Evolutionary conservation across 1,140 invertebrate genomes (phyloP), one percentile per base, ranked within the genome.

Genomic region (Dendrolimus punctatus): DNA sequence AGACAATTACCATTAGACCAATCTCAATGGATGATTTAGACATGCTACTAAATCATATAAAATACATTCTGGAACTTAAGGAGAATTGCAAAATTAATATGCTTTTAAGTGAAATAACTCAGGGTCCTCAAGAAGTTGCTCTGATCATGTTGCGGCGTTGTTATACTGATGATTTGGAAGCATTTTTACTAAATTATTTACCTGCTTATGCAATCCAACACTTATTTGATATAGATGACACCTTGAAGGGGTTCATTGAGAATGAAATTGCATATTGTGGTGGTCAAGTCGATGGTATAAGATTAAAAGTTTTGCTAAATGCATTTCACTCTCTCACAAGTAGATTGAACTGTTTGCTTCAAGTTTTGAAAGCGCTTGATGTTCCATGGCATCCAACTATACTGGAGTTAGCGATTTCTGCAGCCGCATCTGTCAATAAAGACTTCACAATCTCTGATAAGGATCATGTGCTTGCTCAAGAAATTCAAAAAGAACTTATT

Each of bases 81-180:
- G 80, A 86, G 37, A 85, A 84, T 59, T 80, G 82, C 52, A 83
- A 72, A 74, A 81, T 86, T 39, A 85, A 83, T 55, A 82, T 85
- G 70, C 51, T 83, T 39, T 55, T 86, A 9, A 77, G 59, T 68
- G 83, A 86, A 57, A 69, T 86, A 23, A 83, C 77, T 36, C 70
- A 72, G 55, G 73, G 64, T 55, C 68, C 81, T 45, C 72, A 46
- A 53, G 83, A 86, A 78, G 66, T 83, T 38, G 71, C 73, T 10
- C 57, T 80, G 46, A 85, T 85, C 41, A 85, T 85, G 78, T 60
- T 86, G 51, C 69, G 80, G 6, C 63, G 83, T 10, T 85, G 81
- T 54, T 86, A 86, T 53, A 82, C 78, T 8, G 81, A 86, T 69
- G 81, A 86, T 62, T 62, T 86, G 39, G 66, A 74, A 53, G n/a